Conservation (phyloP, 1,140 invertebrate species). For the Microplitis mediator region DNA sequence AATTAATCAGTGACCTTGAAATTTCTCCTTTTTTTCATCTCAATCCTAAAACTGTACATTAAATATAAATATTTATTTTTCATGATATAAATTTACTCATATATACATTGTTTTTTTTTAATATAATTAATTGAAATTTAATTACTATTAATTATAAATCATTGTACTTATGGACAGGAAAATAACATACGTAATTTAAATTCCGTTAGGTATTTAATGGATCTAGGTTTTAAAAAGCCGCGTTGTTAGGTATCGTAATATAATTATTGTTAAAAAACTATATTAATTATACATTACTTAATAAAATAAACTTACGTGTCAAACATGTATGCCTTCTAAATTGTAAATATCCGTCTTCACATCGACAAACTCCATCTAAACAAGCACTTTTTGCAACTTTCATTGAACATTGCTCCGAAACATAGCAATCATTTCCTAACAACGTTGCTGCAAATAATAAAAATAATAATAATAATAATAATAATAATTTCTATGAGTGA, state of each 20-base stretch:
- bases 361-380: slow-evolving; percentile 75
- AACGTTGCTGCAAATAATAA: slow-evolving; percentile 69
- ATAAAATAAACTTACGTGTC: slow-evolving; percentile 71
- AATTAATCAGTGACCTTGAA: no score
- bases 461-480: slow-evolving; percentile 41
- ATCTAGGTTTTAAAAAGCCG: no score
- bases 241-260: no score
- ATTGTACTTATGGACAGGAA: not conserved
- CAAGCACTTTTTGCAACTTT: slow-evolving; percentile 82
- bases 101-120: no score
- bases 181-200: not conserved
- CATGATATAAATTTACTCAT: no score
- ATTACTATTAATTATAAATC: not conserved
- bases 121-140: slow-evolving; percentile 2
- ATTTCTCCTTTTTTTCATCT: no score
- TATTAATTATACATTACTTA: not conserved
- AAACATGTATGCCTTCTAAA: slow-evolving; percentile 87
- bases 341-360: slow-evolving; percentile 79
- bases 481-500: not conserved
- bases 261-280: no score
- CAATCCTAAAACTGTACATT: no score
- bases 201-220: no score
- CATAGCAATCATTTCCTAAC: slow-evolving; percentile 75
- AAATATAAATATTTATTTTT: no score
- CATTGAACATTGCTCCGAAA: slow-evolving; percentile 76